These are phyloP conservation scores for Coregonus clupeaformis DNA, from an alignment of 2,113 vertebrate species.

Conservation along the genomic window DNA sequence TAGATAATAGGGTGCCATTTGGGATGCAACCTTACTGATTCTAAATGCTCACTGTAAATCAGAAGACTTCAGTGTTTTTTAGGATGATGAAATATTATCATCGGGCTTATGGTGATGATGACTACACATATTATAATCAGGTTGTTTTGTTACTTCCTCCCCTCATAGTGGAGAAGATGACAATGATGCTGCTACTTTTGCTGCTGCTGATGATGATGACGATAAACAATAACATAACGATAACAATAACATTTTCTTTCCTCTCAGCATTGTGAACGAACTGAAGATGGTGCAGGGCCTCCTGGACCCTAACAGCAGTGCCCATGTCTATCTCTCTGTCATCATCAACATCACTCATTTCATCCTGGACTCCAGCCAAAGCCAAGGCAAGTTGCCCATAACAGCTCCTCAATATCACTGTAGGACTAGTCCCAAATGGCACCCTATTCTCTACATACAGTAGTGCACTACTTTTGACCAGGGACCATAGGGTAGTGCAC, in stretches of 20 bases:
- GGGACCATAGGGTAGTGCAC: too few relatives aligned
- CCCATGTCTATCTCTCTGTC: slow-evolving; percentile 46
- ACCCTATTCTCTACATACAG: too few relatives aligned
- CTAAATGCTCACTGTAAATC: not conserved
- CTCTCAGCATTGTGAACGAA: slow-evolving; percentile 62
- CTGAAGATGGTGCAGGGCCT: slow-evolving; percentile 55
- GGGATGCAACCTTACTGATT: too few relatives aligned
- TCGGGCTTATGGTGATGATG: too few relatives aligned
- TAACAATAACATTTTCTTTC: slow-evolving; percentile 23
- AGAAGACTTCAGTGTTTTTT: not conserved
- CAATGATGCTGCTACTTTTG: not conserved
- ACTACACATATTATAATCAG: too few relatives aligned
- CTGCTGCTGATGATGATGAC: not conserved
- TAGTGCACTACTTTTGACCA: too few relatives aligned
- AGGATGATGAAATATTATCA: too few relatives aligned
- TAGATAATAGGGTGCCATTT: too few relatives aligned
- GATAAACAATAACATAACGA: not conserved
- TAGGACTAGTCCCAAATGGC: not conserved
- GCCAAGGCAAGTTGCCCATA: slow-evolving; percentile 55
- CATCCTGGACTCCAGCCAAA: slow-evolving; percentile 48
- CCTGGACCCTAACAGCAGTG: slow-evolving; percentile 55
- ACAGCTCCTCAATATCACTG: slow-evolving; percentile 23
- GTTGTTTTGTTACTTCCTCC: too few relatives aligned
- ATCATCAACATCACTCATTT: slow-evolving; percentile 52
- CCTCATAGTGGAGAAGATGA: too few relatives aligned